Percentiles rank a stretch among this genome's conserved stretches.
phyloP scores from a whole-genome alignment of 2,797 vertebrate genomes.

The Sebastes cheni region DNA sequence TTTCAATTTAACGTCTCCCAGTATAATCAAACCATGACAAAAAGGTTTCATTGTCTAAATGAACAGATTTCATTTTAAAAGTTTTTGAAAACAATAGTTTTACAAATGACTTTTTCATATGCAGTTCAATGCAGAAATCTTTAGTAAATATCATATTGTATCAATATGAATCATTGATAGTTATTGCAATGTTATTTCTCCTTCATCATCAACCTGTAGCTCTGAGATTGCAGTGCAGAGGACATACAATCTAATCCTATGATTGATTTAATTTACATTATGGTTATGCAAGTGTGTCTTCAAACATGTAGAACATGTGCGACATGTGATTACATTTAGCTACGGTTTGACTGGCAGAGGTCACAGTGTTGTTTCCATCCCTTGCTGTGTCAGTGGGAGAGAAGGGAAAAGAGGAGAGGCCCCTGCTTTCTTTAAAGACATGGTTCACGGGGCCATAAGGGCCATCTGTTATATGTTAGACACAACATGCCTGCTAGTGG shows the following conservation, averaged over 20 bases:
- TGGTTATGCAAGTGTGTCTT: not conserved
- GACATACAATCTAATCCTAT: not conserved
- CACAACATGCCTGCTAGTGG: constrained; percentile 73
- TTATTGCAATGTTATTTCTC: not conserved
- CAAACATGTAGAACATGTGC: not conserved
- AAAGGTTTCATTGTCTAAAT: not conserved
- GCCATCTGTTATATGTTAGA: constrained; percentile 80
- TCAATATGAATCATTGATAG: not conserved
- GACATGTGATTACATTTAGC: constrained; percentile 33
- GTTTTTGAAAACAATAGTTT: not conserved
- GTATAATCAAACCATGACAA: not conserved
- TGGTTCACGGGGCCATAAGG: constrained; percentile 41
- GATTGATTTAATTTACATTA: not conserved
- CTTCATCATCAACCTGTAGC: not conserved
- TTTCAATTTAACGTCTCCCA: not conserved
- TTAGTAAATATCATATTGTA: not conserved
- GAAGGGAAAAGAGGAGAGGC: constrained; percentile 29
- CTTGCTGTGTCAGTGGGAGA: constrained; percentile 41
- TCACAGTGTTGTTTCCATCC: constrained; percentile 59
- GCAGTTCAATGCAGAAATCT: not conserved
- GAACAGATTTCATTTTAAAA: not conserved
- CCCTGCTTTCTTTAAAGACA: constrained; percentile 41
- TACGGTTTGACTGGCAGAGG: constrained; percentile 45
- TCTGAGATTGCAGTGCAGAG: not conserved
- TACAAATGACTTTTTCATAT: not conserved